Evolutionary conservation across 2,888 invertebrate genomes (phyloP).

Genomic region (Dilophus febrilis): DNA sequence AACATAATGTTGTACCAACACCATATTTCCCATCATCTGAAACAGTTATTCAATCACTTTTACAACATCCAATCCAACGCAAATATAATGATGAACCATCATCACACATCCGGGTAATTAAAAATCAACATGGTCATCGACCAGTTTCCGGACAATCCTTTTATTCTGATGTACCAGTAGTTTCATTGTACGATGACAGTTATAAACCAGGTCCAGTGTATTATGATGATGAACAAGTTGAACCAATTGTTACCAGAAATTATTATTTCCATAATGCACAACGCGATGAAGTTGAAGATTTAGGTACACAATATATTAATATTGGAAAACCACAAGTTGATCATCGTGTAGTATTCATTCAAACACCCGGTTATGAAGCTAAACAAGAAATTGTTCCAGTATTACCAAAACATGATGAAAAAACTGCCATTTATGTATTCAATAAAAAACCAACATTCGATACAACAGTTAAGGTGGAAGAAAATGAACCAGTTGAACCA

Average conservation of each 20-base stretch:
- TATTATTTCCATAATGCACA: constrained; percentile 25
- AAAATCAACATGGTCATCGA: too few species aligned
- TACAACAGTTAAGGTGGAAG: constrained; percentile 4
- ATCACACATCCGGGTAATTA: too few species aligned
- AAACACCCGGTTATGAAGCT: constrained; percentile 25
- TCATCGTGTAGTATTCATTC: constrained; percentile 26
- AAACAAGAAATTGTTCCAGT: constrained; percentile 16
- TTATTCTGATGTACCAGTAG: too few species aligned
- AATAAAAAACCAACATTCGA: constrained; percentile 17
- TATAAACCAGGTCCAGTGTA: too few species aligned
- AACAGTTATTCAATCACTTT: too few species aligned
- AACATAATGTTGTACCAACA: too few species aligned
- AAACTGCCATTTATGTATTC: constrained; percentile 27
- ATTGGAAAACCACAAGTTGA: constrained; percentile 24
- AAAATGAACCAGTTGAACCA: constrained; percentile 22
- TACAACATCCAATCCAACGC: too few species aligned
- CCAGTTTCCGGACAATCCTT: too few species aligned
- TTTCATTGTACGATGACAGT: too few species aligned
- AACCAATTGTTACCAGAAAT: constrained; percentile 25
- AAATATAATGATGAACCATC: too few species aligned
- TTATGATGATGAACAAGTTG: constrained; percentile 11
- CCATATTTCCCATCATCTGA: too few species aligned
- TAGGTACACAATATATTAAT: constrained; percentile 20
- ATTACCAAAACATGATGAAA: constrained; percentile 13
- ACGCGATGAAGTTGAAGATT: constrained; percentile 22